Evolutionary conservation across 1,140 invertebrate genomes (phyloP).

Genomic region (Linepithema humile): DNA sequence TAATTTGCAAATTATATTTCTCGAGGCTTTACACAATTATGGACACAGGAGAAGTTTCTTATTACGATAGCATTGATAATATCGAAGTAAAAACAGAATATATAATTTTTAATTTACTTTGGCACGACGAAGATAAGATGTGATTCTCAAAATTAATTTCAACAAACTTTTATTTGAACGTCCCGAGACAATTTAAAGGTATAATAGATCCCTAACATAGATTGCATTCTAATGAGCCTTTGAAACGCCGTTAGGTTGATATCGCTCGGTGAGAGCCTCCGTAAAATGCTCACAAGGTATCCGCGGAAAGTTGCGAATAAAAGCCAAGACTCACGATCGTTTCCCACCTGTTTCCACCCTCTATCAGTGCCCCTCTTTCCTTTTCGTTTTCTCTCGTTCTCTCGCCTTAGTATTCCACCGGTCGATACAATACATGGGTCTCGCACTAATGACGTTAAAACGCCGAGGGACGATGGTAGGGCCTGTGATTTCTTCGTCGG

Average conservation of each 20-base stretch:
- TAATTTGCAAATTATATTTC: background rate
- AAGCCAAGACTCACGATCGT: slow-evolving; percentile 48
- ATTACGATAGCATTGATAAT: background rate
- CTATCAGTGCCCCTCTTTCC: background rate
- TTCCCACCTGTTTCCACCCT: slow-evolving; percentile 39
- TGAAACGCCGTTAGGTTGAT: slow-evolving; percentile 13
- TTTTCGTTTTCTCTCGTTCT: background rate
- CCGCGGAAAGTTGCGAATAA: slow-evolving; percentile 47
- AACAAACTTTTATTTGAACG: background rate
- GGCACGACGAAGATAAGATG: background rate
- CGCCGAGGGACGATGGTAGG: slow-evolving; percentile 54
- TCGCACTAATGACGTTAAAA: slow-evolving; percentile 71
- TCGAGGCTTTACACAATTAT: background rate
- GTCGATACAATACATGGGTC: slow-evolving; percentile 59
- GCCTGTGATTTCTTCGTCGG: slow-evolving; percentile 75
- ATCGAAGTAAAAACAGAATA: background rate
- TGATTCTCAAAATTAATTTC: slow-evolving; percentile 1
- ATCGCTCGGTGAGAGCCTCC: background rate
- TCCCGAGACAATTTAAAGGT: background rate
- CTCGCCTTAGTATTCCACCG: slow-evolving; percentile 41
- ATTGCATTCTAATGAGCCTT: slow-evolving; percentile 25
- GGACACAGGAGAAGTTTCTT: too few species aligned
- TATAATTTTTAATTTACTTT: background rate
- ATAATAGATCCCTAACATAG: background rate
- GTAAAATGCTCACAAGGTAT: slow-evolving; percentile 4